phyloP scores from a whole-genome alignment of 2,113 vertebrate genomes.

The Tylochromis polylepis region DNA sequence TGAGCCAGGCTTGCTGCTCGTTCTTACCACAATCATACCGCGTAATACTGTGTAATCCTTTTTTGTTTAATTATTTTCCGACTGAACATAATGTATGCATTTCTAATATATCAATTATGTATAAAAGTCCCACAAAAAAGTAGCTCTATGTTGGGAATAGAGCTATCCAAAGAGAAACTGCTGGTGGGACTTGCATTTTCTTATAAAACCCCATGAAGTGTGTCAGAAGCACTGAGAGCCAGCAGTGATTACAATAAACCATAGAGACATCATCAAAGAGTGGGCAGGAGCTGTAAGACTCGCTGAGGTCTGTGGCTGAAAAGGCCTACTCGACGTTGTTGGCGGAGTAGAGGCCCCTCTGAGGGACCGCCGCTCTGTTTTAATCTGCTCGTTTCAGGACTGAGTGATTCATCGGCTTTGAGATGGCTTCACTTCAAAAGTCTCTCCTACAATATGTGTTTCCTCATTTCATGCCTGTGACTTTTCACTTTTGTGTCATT shows the following conservation, averaged over 20 bases:
- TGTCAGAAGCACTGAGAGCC: constrained; percentile 40
- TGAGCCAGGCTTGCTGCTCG: not conserved
- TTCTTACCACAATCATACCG: not conserved
- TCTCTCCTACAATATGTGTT: constrained; percentile 5
- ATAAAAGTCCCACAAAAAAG: not conserved
- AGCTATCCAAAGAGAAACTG: constrained; percentile 2
- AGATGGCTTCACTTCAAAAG: constrained; percentile 13
- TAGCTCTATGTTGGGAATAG: not conserved
- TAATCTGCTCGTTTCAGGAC: constrained; percentile 46
- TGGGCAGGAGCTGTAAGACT: constrained; percentile 40
- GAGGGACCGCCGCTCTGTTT: constrained; percentile 37
- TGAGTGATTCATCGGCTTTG: constrained; percentile 55
- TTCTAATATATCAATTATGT: not conserved
- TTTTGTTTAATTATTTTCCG: not conserved
- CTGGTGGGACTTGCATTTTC: constrained; percentile 3
- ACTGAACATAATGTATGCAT: not conserved
- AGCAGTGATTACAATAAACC: constrained; percentile 52
- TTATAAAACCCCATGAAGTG: constrained; percentile 38
- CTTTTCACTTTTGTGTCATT: constrained; percentile 12
- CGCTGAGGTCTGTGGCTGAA: constrained; percentile 41
- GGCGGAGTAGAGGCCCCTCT: constrained; percentile 28
- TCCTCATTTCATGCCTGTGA: constrained; percentile 35
- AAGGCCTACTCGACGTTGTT: constrained; percentile 55
- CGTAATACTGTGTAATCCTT: not conserved
- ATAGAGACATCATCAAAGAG: constrained; percentile 55